Evolutionary conservation across 2,113 vertebrate genomes (phyloP), one percentile per base, ranked within the genome.

Genomic region (Oreochromis spilurus): DNA sequence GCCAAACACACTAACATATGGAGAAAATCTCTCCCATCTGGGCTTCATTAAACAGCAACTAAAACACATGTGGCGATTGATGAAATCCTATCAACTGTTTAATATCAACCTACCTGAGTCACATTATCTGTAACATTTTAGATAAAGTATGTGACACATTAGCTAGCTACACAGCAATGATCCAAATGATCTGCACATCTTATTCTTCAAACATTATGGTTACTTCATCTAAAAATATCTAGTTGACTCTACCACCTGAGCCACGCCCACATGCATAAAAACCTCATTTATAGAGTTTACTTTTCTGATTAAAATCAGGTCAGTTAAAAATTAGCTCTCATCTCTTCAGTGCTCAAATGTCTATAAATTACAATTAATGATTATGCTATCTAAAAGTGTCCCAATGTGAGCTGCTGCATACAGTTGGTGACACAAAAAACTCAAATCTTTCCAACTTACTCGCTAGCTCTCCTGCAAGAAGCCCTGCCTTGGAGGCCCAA

Each of bases 401-500:
- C 7, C 21, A 38, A 13, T 17, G n/a, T 70, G 36, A 70, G 40
- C 21, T 26, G n/a, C 65, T 72, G 21, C 21, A 72, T 72, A 72
- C 14, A 45, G 43, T 50, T 75, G 21, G 43, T 50, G 24, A 17
- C 5, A 16, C 9, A 77, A 50, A 19, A 36, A 14, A 54, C 26
- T 34, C 26, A 50, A 77, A 50, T 50, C 3, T 77, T 53, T 79
- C 75, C 4, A 19, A 89, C 88, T 40, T 52, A 95, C 95, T 91
- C 3, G 13, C 1, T 2, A 34, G 60, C 58, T 84, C 84, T 79
- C 52, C 83, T 54, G 21, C 88, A 14, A 88, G 83, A 57, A 96
- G 78, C 34, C 96, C 94, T 19, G 88, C 53, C 17, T 91, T 93
- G 26, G 43, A 34, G 1, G 93, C 94, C 13, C 43, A 89, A 9